Base-by-base conservation (phyloP, 2,797 vertebrate genomes). In the Hylomyscus alleni region DNA sequence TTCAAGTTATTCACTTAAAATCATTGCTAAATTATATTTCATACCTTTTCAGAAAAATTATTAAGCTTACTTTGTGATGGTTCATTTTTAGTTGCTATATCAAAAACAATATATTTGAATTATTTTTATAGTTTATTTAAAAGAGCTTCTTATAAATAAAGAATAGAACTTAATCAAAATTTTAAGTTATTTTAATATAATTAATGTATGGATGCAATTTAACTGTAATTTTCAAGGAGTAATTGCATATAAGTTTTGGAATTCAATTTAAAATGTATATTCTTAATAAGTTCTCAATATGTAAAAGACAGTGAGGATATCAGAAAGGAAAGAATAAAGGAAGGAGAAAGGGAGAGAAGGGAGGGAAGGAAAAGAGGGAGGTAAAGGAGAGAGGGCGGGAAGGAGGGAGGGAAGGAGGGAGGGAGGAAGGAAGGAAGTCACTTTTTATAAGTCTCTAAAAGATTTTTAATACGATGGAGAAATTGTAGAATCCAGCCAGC, bases 101-200 rank as follows among this genome's bases (percentile, higher is more conserved):
- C 69, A 88, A 54, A 72, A 20, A 37, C n/a, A 67, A 54, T 22
- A 14, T 72, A 50, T 84, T 92, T 81, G 82, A 72, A 58, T 95
- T 54, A 1, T 89, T 73, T 0, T 37, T 73, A 34, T 40, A 62
- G 56, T 80, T 44, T 65, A 60, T 60, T 58, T 58, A 52, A 24
- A 14, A 69, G 31, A 65, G 22, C n/a, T 52, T 24, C 6, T 85
- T 84, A 95, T 75, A 75, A 62, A 89, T 52, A 65, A 84, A 6
- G 24, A 14, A 26, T 72, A 77, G 4, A 34, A 72, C 37, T 44
- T 58, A 37, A 69, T 52, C 26, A 54, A 52, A 24, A 60, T 37
- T 90, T 80, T 29, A 17, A 92, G 44, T 93, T 56, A 67, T 76
- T 88, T 97, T 60, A 82, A 29, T 12, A 78, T 69, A 92, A 91